These are phyloP conservation scores for Heliconius hortense DNA, from an alignment of 2,888 invertebrate genomes.

Conservation along the genomic window DNA sequence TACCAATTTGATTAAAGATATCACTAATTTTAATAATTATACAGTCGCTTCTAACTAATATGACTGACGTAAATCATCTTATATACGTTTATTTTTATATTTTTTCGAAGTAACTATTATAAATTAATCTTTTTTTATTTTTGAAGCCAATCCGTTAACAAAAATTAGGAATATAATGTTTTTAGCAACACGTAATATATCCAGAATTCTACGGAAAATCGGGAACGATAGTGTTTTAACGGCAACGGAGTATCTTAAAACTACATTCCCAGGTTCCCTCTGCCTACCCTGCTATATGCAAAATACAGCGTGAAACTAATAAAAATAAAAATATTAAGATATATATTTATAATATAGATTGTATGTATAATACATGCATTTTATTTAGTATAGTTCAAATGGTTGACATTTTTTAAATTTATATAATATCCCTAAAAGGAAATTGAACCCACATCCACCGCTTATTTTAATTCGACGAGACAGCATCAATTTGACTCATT, in stretches of 20 bases:
- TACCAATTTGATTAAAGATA: conserved; percentile 18
- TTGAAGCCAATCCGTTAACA: neutral
- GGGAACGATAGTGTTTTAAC: too few relatives aligned
- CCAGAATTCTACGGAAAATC: too few relatives aligned
- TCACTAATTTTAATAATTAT: conserved; percentile 18
- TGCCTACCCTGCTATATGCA: too few relatives aligned
- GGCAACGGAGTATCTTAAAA: too few relatives aligned
- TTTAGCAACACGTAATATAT: too few relatives aligned
- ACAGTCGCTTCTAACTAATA: conserved; percentile 4
- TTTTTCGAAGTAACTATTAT: neutral
- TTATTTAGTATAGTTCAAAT: neutral
- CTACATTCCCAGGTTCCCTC: too few relatives aligned
- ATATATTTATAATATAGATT: too few relatives aligned
- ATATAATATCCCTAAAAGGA: neutral
- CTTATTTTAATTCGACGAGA: neutral
- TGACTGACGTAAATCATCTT: conserved; percentile 9
- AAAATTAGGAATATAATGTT: too few relatives aligned
- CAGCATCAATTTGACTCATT: neutral
- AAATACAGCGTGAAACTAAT: too few relatives aligned
- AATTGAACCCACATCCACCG: neutral
- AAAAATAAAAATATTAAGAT: too few relatives aligned
- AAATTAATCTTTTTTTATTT: neutral
- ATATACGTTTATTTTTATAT: neutral
- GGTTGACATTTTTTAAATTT: neutral
- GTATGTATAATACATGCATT: neutral